Evolutionary conservation across 2,797 vertebrate species (phyloP), one percentile per base, ranked within the genome.

Genomic region (Myotis findleyi): DNA sequence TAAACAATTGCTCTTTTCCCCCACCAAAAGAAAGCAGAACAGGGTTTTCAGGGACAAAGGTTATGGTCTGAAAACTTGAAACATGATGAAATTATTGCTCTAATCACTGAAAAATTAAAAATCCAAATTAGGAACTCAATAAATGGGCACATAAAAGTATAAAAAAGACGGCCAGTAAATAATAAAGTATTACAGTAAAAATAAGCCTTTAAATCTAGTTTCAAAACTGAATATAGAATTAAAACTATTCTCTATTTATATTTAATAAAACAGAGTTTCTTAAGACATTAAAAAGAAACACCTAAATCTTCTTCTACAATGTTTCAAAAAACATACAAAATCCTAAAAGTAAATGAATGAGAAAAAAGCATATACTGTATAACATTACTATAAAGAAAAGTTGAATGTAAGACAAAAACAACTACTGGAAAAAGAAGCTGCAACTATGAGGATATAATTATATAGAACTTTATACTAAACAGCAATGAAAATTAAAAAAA

Each of bases 301-400:
- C 27, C 25, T n/a, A 68, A 75, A 23, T 84, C 23, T 76, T 17
- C 66, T 76, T 62, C 47, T 25, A 81, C 2, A n/a, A 23, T 71
- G 59, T 89, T 94, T 84, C 25, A 89, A 94, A 77, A 69, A 66
- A 4, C 57, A 53, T 77, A 81, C 18, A 73, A 85, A 93, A 92
- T 81, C n/a, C 55, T 92, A 44, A 62, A 93, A 90, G 27, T 81
- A 73, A 73, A 69, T 76, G 75, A 18, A 44, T 69, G 20, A 73
- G 23, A 88, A 88, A 27, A 27, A 64, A 49, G 4, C 30, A 59
- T 57, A 88, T 12, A 68, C 25, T 71, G 10, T 64, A 8, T 30
- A 59, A 77, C 23, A 76, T 38, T 53, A 55, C 6, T 68, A 89
- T 75, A 3, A 85, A 81, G 55, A 38, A 85, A 75, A 68, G 27